phyloP scores from a whole-genome alignment of 1,140 invertebrate genomes.

The Nixonia krombeini region DNA sequence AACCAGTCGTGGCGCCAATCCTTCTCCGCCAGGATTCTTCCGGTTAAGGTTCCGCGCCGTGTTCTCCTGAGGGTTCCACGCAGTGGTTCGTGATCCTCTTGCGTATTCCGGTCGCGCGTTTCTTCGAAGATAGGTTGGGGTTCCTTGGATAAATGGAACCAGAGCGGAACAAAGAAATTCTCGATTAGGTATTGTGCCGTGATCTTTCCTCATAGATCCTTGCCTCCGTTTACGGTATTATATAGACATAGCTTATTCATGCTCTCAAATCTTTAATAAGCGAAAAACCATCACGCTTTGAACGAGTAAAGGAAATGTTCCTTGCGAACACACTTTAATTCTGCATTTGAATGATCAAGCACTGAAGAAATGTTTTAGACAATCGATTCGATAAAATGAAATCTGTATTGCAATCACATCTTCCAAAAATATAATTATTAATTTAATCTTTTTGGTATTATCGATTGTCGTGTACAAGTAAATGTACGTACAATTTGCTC shows the following conservation, averaged over 20 bases:
- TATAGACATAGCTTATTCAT: conserved; percentile 30
- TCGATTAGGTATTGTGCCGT: conserved; percentile 38
- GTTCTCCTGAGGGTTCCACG: conserved; percentile 29
- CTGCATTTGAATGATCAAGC: no score
- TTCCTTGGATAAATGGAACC: conserved; percentile 39
- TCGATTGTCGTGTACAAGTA: no score
- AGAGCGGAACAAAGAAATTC: conserved; percentile 46
- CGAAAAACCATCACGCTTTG: no score
- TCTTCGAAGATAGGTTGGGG: conserved; percentile 23
- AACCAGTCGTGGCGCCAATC: conserved; percentile 44
- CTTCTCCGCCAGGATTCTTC: conserved; percentile 27
- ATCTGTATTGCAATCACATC: no score
- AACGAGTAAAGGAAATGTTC: no score
- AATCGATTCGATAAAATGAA: no score
- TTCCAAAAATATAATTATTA: no score
- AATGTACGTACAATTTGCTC: no score
- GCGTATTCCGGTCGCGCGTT: conserved; percentile 45
- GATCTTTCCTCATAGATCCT: conserved; percentile 9
- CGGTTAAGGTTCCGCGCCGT: conserved; percentile 6
- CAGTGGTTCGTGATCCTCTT: conserved; percentile 44
- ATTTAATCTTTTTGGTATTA: no score
- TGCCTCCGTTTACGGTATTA: conserved; percentile 27
- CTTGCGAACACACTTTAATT: no score
- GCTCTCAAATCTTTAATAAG: no score
- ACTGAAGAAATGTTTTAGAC: no score